Evolutionary conservation across 2,797 vertebrate genomes (phyloP), one percentile per base, ranked within the genome.

Genomic region (Allobates femoralis): DNA sequence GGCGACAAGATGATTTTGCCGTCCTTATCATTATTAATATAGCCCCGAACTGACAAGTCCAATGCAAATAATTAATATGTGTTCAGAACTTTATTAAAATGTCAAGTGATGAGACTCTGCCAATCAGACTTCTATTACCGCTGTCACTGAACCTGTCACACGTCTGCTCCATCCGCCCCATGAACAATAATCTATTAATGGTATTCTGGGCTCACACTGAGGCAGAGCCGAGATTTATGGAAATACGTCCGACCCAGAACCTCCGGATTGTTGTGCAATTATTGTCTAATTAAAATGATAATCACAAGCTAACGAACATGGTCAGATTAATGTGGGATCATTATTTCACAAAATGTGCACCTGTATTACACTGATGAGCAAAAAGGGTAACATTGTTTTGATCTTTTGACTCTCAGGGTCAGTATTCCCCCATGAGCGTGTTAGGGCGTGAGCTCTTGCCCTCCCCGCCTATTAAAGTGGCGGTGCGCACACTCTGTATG

Each of bases 11-110:
- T 82, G 66, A 14, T 71, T 53, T 56, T 53, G 51, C 30, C 55
- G 80, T 69, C 64, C 62, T 55, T 82, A 71, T 71, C 64, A 82
- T 82, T 67, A 82, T 82, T 82, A 82, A 82, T 71, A 69, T 32
- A 60, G 21, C 81, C 23, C 56, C 67, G 34, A 46, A 55, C 51
- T 83, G 81, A 83, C 81, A 83, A 41, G 41, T 46, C 69, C 26
- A 46, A 37, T 32, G 73, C 53, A 74, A 83, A 83, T 83, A 41
- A 83, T 83, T 83, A 73, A 83, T 60, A 83, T 50, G 74, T 60
- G 53, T 75, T 46, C 55, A 58, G 69, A 56, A 60, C 26, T 83
- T 83, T 74, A 83, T 83, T 83, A 83, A 83, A 83, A 83, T 83
- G 81, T 83, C 81, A 83, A 83, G 30, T 60, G 69, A 77, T 21